Evolutionary conservation across 2,113 vertebrate species (phyloP).

Genomic region (Pelecanoides urinatrix): DNA sequence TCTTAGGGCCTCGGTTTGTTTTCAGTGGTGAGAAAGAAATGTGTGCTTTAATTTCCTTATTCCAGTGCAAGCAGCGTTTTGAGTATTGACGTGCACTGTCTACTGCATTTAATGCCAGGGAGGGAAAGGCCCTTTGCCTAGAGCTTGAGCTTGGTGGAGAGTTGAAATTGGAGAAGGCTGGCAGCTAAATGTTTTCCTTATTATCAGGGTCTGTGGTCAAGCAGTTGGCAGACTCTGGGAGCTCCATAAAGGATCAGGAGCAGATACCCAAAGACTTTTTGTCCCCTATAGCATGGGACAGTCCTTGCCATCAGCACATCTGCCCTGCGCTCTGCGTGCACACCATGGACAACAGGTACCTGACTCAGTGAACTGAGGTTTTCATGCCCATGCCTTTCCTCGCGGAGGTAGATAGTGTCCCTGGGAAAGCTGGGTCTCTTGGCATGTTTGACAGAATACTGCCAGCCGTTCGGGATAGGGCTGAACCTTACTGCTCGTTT

Average conservation of each 20-base stretch:
- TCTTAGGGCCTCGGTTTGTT: background rate
- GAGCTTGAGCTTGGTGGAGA: background rate
- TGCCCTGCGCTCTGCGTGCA: accelerated
- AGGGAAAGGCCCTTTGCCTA: background rate
- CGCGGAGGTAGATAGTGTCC: background rate
- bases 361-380: accelerated
- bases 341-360: background rate
- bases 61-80: background rate
- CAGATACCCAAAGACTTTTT: background rate
- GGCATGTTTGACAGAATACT: background rate
- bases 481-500: background rate
- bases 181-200: background rate
- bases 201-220: background rate
- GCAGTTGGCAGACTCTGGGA: background rate
- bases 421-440: background rate
- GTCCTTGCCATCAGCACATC: background rate
- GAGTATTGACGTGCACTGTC: background rate
- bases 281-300: background rate
- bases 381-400: background rate
- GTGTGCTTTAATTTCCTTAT: background rate
- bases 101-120: background rate
- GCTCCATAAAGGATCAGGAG: background rate
- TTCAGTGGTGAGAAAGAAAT: background rate
- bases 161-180: background rate
- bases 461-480: background rate